phyloP scores from a whole-genome alignment of 2,113 vertebrate species.

The Zosterops pallidus region DNA sequence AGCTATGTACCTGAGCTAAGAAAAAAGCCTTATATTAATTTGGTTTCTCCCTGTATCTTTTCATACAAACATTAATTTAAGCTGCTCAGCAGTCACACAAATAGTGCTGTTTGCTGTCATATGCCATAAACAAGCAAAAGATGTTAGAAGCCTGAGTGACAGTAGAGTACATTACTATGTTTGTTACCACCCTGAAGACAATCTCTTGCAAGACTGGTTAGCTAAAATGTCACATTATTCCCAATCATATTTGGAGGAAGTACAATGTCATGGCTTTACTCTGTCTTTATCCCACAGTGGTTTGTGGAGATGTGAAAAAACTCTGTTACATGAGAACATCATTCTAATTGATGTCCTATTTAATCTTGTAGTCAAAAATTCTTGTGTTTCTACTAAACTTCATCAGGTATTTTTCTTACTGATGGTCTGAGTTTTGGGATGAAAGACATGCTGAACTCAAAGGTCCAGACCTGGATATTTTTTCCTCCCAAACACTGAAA shows the following conservation, averaged over 20 bases:
- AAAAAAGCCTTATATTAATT: background rate
- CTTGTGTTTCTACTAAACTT: background rate
- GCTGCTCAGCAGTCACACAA: background rate
- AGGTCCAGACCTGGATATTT: background rate
- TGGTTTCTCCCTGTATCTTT: background rate
- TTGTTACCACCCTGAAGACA: background rate
- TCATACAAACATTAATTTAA: background rate
- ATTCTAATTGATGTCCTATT: background rate
- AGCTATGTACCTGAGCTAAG: background rate
- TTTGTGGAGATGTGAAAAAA: background rate
- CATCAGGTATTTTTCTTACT: background rate
- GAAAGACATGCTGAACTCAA: background rate
- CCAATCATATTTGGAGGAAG: background rate
- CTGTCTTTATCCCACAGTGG: background rate
- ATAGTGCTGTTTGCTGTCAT: background rate
- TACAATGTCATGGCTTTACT: background rate
- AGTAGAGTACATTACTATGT: background rate
- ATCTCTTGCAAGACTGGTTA: background rate
- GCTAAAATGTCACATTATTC: background rate
- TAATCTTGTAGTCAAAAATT: background rate
- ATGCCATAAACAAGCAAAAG: background rate
- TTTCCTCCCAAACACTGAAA: background rate
- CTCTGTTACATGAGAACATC: background rate
- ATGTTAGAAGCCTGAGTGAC: background rate
- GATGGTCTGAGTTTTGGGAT: background rate